Base-by-base conservation (phyloP, 2,797 vertebrate species). In the Peromyscus melanophrys region DNA sequence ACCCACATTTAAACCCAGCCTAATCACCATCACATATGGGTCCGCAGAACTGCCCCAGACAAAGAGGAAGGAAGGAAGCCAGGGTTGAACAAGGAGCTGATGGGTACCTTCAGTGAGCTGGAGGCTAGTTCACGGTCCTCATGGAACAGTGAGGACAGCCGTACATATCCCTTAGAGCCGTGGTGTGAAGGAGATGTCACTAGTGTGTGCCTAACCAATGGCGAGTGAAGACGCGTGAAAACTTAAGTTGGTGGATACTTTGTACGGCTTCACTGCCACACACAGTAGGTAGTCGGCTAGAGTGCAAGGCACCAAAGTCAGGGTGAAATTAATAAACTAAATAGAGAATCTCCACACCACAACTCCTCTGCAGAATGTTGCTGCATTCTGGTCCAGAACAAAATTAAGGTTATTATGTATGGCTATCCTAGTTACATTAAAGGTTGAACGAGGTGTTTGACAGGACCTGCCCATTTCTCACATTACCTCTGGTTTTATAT, bases 361-460 rank as follows among this genome's bases (percentile, higher is more conserved):
- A 23, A 4, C 76, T 80, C 43, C 67, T 84, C 77, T 61, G 63
- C 43, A 23, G 13, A 82, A 19, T 61, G 57, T 90, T 46, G 23
- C 17, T 83, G 5, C 8, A 0, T n/a, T n/a, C 89, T n/a, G 0
- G 27, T 63, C 25, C 65, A 57, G 12, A 80, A 25, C 6, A 55
- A 80, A 95, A 90, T 69, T 31, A 88, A 71, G 57, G 10, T 7
- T 25, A 31, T 69, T n/a, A n/a, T n/a, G 8, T 49, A 49, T 49
- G 8, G 46, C 75, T 94, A 21, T 71, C 52, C 23, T n/a, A 19
- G 31, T 95, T 71, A 40, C 29, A 65, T 89, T 88, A 77, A 67
- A 69, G 83, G 52, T 86, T 61, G 43, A 67, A 37, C 49, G 57
- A n/a, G 25, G 34, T 76, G 27, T 77, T 95, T 95, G 81, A 55